Evolutionary conservation across 2,888 invertebrate genomes (phyloP), one percentile per base, ranked within the genome.

Genomic region (Thalpophila matura): DNA sequence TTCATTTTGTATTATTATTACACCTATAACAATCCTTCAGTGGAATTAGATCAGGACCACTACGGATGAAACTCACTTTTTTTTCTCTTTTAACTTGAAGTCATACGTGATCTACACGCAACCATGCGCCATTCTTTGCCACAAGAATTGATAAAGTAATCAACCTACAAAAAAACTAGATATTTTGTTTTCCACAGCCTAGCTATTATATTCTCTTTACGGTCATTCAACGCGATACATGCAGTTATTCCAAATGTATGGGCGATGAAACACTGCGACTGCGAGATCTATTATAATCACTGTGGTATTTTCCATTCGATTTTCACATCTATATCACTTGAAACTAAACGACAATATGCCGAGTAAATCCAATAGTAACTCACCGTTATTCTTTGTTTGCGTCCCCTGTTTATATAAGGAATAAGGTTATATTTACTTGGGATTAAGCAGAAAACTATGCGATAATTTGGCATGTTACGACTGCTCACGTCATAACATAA

Each of bases 371-470:
- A 64, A 58, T 70, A 27, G 75, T 79, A 73, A 26, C 2, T 10
- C 2, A 24, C 40, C 12, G 20, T 53, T 29, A 45, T 35, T 60
- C 37, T 38, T 54, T 80, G 73, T 80, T 73, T 76, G 58, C 66
- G 24, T 56, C 46, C 56, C 33, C 40, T 69, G 68, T 77, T 73
- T 79, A 68, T 69, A 56, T 61, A 67, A 74, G 60, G 58, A 68
- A 71, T 74, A 74, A 74, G 75, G 71, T 66, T 74, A 51, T 83
- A 78, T 85, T 85, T 86, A 70, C 74, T 75, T 55, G 55, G 81
- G 77, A 84, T 85, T 85, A 83, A 65, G 62, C 45, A 57, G 73
- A 72, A 75, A 80, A 81, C 84, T 79, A 75, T 78, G 76, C 69
- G 76, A 82, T 84, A 77, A 86, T 82, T 81, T 72, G 76, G 69